Percentiles rank a stretch among this genome's conserved stretches.
These are phyloP conservation scores for Tringa solitaria DNA, from an alignment of 2,113 vertebrate genomes.

Conservation along the genomic window DNA sequence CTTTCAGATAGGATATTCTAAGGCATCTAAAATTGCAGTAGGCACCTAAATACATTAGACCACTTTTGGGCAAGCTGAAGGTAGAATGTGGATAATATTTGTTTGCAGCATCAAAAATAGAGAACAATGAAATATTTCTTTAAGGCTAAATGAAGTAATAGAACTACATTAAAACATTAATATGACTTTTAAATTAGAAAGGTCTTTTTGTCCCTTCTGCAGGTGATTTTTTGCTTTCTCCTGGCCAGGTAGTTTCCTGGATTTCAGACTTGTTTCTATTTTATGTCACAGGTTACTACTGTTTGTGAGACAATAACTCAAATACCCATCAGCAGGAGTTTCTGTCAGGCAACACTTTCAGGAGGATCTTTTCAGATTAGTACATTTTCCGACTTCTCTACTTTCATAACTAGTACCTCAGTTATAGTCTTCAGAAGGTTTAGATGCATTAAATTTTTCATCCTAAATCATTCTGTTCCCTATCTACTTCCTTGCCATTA, in stretches of 20 bases:
- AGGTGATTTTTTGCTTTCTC: not conserved
- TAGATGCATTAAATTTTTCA: not conserved
- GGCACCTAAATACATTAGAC: not conserved
- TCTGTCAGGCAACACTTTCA: not conserved
- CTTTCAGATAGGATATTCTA: not conserved
- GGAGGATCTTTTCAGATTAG: not conserved
- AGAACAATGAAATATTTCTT: not conserved
- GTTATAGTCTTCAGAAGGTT: not conserved
- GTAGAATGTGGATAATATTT: not conserved
- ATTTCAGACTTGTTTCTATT: not conserved
- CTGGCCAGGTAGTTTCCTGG: too few species aligned
- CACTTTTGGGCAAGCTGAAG: not conserved
- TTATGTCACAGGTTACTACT: not conserved
- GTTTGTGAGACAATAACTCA: not conserved
- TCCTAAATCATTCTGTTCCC: not conserved
- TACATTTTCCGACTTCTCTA: not conserved
- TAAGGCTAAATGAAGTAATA: not conserved
- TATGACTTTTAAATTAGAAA: not conserved
- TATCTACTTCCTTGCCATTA: not conserved
- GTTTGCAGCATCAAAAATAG: not conserved
- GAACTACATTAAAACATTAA: not conserved
- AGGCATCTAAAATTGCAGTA: not conserved
- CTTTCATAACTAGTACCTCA: not conserved
- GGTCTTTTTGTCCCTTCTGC: not conserved
- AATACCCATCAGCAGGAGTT: not conserved